phyloP scores from a whole-genome alignment of 2,113 vertebrate genomes.

The Hiodon alosoides region DNA sequence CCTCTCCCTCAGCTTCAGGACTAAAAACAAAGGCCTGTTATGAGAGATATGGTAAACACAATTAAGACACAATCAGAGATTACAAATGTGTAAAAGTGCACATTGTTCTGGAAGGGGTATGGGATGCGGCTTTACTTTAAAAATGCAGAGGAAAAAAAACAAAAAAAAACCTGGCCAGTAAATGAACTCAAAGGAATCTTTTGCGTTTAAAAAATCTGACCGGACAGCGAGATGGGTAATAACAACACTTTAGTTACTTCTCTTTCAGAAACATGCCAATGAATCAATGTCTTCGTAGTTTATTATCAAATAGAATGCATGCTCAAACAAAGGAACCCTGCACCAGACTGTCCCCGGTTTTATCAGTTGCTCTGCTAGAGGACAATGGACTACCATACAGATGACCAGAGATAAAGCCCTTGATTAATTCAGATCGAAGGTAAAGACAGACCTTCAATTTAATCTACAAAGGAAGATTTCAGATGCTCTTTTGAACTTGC shows the following conservation, averaged over 20 bases:
- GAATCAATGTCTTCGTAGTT: conserved; percentile 26
- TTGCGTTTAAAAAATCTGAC: background rate
- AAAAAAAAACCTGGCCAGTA: too few species aligned
- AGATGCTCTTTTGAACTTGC: background rate
- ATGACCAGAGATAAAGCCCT: conserved; percentile 24
- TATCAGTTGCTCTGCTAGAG: conserved; percentile 27
- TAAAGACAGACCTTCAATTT: conserved; percentile 13
- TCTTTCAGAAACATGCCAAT: conserved; percentile 17
- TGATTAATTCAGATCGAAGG: conserved; percentile 20
- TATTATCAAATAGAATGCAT: conserved; percentile 28
- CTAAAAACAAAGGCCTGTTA: too few species aligned
- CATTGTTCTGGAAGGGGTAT: too few species aligned
- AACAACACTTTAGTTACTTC: background rate
- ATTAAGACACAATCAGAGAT: background rate
- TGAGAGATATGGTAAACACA: background rate
- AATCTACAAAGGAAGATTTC: conserved; percentile 11
- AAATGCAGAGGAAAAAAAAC: background rate
- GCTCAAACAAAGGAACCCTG: background rate
- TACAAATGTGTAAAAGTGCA: too few species aligned
- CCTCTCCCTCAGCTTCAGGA: background rate
- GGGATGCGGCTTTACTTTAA: too few species aligned
- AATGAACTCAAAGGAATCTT: too few species aligned
- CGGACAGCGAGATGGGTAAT: background rate
- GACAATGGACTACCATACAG: conserved; percentile 23
- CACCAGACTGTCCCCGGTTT: conserved; percentile 17